Evolutionary conservation across 2,797 vertebrate species (phyloP), one percentile per base, ranked within the genome.

Genomic region (Poeciliopsis paucimaculata): DNA sequence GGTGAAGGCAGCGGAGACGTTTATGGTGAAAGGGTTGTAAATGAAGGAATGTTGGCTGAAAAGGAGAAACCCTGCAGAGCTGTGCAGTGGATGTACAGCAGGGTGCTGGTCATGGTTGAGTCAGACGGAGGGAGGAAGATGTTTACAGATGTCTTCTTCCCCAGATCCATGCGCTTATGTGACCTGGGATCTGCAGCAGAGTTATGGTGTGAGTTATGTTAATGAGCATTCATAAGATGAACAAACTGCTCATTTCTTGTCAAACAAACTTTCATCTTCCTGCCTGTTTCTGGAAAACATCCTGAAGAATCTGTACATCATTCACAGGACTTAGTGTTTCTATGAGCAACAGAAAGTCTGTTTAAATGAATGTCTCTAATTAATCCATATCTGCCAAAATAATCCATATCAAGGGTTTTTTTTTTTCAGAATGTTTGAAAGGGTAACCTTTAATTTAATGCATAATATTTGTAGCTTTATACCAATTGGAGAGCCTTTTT

Each of bases 1-100:
- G 91, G 95, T 95, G 91, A 95, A 95, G 95, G 92, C 49, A 11
- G 23, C 47, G 28, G 68, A 31, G 82, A 88, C 75, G 83, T 84
- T 87, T 78, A 81, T 79, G 84, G 87, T 90, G 82, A 77, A 77
- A 75, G 46, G 76, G 80, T 49, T 57, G 46, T 41, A 31, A 79
- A 81, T 83, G 86, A 75, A 88, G 87, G 87, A 91, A 89, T 91
- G 88, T n/a, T 12, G 86, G 60, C 84, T 84, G 87, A 71, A 49
- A 47, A 66, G 64, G 82, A 81, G 84, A 82, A 78, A 70, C 73
- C 36, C 68, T 72, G 75, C 60, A 23, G 78, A 87, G 88, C 80
- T 71, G 68, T 41, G 3, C 23, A 70, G 81, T 81, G 87, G 62
- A 26, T 81, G 84, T 87, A 79, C 86, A 34, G 81, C 46, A 31